Conservation (phyloP, 2,113 vertebrate genomes). For the Coregonus clupeaformis region DNA sequence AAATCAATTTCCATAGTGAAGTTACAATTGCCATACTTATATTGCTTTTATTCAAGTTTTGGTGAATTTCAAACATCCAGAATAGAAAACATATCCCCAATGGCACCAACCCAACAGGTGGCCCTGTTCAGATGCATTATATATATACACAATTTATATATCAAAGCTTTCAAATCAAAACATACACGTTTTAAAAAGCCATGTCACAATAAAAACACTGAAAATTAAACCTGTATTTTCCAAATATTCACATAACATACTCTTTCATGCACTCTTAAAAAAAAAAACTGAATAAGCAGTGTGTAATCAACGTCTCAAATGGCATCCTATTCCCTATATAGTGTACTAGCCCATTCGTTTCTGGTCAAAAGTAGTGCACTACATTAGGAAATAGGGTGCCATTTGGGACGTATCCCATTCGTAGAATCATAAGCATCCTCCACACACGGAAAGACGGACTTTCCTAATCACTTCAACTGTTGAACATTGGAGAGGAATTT, state of each 20-base stretch:
- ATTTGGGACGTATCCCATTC: neutral
- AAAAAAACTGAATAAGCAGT: neutral
- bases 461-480: constrained; percentile 42
- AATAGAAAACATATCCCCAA: constrained; percentile 77
- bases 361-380: no score
- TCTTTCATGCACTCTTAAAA: constrained; percentile 58
- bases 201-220: constrained; percentile 70
- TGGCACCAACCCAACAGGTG: constrained; percentile 4
- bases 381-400: no score
- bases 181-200: constrained; percentile 76
- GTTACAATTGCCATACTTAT: constrained; percentile 10
- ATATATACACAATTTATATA: constrained; percentile 77
- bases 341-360: neutral
- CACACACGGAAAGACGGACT: constrained; percentile 44
- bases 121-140: constrained; percentile 59
- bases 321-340: neutral
- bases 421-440: neutral
- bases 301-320: neutral
- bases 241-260: constrained; percentile 56
- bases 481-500: constrained; percentile 43
- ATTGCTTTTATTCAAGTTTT: constrained; percentile 71
- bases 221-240: constrained; percentile 70
- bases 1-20: neutral
- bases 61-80: constrained; percentile 73
- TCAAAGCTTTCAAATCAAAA: constrained; percentile 76